Evolutionary conservation across 2,888 invertebrate genomes (phyloP), one percentile per base, ranked within the genome.

Genomic region (Xestoiulus laeticollis): DNA sequence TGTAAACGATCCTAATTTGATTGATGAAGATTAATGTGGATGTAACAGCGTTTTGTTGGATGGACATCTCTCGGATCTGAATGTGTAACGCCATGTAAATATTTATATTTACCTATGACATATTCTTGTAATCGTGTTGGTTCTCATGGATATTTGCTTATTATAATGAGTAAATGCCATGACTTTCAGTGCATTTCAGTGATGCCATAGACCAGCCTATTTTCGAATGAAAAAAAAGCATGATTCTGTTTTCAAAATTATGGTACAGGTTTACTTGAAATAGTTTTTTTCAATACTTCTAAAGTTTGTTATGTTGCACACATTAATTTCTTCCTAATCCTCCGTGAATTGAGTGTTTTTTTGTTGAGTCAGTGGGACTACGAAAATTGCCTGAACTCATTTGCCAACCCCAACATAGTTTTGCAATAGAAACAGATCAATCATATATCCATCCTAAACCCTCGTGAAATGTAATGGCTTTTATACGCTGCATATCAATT

Each of bases 401-500:
- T 78, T 78, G 78, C 78, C 78, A 78, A 10, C 78, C 78, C 22
- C 30, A 30, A 78, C 30, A 30, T 30, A 78, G 30, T 78, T 8
- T 38, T 38, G 38, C 38, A 38, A 38, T 38, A 78, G 78, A 30
- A 78, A 22, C 78, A 78, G 30, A 78, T 78, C 78, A 78, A 78
- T 78, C 78, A 78, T 78, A 78, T 14, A 78, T 30, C 78, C 78
- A 78, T 78, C 78, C 78, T 78, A 6, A 26, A 26, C 78, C 78
- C 78, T 30, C 78, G 26, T 78, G 30, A 78, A 78, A 48, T 12
- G 78, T 78, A 78, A 78, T 78, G 78, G 78, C 78, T 78, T 78
- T 78, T 78, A 78, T 78, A 78, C 30, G 30, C 78, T 78, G 78
- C 78, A 78, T 78, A 78, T 78, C 78, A 78, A 78, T 78, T 78